Percentiles rank a stretch among this genome's conserved stretches.
These are phyloP conservation scores for Percopsis omiscomaycus DNA, from an alignment of 2,797 vertebrate genomes.

Conservation along the genomic window DNA sequence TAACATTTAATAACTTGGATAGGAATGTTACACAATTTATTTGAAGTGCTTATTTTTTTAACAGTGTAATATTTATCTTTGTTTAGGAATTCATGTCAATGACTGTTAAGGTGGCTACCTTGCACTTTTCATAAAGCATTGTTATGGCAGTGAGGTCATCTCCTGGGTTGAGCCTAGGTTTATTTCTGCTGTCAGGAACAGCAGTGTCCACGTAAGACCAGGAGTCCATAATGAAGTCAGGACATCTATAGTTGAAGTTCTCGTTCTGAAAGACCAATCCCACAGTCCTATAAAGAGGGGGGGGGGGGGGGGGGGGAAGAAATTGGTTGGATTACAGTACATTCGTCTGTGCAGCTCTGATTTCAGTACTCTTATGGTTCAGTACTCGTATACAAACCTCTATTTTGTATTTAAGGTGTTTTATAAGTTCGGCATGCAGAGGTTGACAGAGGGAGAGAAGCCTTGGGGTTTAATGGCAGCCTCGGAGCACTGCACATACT, in stretches of 20 bases:
- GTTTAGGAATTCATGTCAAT: neutral
- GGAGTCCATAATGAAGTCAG: conserved; percentile 86
- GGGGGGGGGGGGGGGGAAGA: neutral
- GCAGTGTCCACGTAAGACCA: conserved; percentile 87
- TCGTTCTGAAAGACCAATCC: conserved; percentile 90
- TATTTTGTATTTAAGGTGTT: neutral
- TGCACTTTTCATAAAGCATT: conserved; percentile 92
- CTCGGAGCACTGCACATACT: conserved; percentile 84
- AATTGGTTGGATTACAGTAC: neutral
- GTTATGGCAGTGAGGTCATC: conserved; percentile 86
- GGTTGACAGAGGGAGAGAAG: conserved; percentile 17
- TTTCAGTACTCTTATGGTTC: no score
- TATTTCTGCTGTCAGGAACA: conserved; percentile 79
- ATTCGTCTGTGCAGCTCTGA: neutral
- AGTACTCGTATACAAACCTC: neutral
- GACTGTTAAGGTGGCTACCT: conserved; percentile 70
- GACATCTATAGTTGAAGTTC: conserved; percentile 85
- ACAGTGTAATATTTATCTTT: neutral
- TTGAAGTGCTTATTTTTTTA: neutral
- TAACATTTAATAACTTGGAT: neutral
- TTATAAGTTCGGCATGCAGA: neutral
- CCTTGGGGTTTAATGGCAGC: conserved; percentile 69
- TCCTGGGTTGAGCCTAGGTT: conserved; percentile 86
- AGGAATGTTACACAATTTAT: no score
- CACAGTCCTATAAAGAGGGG: conserved; percentile 80